Conservation (phyloP, 2,888 invertebrate genomes). For the Hetaerina titia region DNA sequence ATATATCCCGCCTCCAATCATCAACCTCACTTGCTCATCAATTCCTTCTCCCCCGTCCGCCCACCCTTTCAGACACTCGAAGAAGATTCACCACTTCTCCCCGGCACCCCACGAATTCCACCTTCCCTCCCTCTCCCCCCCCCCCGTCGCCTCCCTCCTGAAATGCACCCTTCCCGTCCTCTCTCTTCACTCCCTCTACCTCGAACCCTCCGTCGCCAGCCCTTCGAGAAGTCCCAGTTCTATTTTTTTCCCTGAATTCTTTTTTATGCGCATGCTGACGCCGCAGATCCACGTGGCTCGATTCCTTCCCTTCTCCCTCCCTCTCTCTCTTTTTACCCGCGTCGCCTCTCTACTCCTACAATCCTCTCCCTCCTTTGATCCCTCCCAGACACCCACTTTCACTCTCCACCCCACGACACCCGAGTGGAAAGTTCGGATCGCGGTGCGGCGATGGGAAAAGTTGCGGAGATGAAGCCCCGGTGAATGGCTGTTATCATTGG, state of each 20-base stretch:
- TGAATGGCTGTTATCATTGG: neutral
- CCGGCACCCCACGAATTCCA: neutral
- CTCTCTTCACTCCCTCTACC: neutral
- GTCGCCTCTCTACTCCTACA: neutral
- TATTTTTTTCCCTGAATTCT: slow-evolving; percentile 30
- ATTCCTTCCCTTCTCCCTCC: slow-evolving; percentile 6
- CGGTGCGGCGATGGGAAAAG: neutral
- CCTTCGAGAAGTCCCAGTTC: neutral
- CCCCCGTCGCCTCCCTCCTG: neutral
- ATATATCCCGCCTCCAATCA: slow-evolving; percentile 25
- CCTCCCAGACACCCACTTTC: neutral
- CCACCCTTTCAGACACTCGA: neutral
- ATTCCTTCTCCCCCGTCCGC: neutral
- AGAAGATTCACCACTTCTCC: neutral
- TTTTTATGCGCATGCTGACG: slow-evolving; percentile 66
- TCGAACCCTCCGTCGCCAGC: neutral
- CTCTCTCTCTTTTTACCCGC: neutral
- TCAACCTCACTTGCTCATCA: neutral
- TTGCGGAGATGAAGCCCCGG: neutral
- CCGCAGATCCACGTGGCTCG: slow-evolving; percentile 37
- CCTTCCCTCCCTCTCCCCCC: neutral
- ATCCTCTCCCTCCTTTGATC: neutral
- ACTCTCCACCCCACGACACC: neutral
- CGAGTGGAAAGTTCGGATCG: neutral
- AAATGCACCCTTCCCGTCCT: neutral